Evolutionary conservation across 2,113 vertebrate species (phyloP), one percentile per base, ranked within the genome.

Genomic region (Sakesphorus luctuosus): DNA sequence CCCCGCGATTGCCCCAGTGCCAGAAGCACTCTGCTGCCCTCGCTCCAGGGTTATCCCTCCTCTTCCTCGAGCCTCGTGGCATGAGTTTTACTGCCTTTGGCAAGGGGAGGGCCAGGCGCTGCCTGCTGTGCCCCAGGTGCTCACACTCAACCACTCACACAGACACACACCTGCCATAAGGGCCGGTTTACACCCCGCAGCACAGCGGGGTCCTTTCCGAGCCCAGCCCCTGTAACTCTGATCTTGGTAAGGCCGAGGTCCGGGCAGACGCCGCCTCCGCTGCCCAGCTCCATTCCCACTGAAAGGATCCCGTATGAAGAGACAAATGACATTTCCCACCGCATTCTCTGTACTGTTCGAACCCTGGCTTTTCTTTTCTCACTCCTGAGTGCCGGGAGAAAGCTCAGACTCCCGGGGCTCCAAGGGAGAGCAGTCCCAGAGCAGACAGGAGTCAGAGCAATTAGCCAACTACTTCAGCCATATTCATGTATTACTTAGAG

Each of bases 291-390:
- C n/a, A 4, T 33, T 35, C 21, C 29, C 46, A 7, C 31, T 11
- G 26, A 10, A 49, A 53, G 29, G 29, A 19, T 19, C 31, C 25
- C 26, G 0, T 17, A 17, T 19, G 31, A 23, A 47, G n/a, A 31
- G 25, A 47, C 14, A 36, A 29, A 3, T 7, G 29, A 1, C 21
- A 28, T 43, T 63, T 40, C 80, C 53, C 58, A 10, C 7, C n/a
- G 31, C 33, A 2, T 3, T 20, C 18, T 19, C 43, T 16, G 0
- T 16, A 3, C 14, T 18, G 21, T 16, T 13, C 1, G 6, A 25
- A 26, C 49, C 5, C 23, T 7, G 58, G 9, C 19, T 62, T 62
- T 17, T 38, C 19, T 62, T 62, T 17, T 38, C 52, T 44, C 11
- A 2, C n/a, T 33, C 18, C 6, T 16, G 10, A 25, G 31, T 3